A percentile compares a stretch with the other conserved stretches of the same genome.
Evolutionary conservation across 2,113 vertebrate species (phyloP).

Genomic region (Raja brachyura): DNA sequence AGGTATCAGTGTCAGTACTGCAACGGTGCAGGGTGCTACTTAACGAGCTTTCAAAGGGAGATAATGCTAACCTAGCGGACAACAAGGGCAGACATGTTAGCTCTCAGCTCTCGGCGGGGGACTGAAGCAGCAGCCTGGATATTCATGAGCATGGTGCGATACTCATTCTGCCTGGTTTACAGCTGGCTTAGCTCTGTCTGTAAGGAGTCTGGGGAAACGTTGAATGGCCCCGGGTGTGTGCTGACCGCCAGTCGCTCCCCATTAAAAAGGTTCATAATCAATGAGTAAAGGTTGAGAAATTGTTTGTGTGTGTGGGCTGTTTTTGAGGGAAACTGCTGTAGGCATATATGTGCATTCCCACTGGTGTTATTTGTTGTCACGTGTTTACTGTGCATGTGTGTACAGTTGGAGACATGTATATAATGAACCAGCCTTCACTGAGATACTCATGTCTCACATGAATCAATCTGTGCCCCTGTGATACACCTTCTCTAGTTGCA

Average conservation of each 20-base stretch:
- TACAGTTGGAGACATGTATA: too few relatives aligned
- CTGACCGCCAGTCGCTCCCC: not conserved
- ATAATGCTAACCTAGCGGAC: slow-evolving; percentile 28
- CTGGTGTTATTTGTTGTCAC: too few relatives aligned
- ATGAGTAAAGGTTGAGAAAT: not conserved
- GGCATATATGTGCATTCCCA: too few relatives aligned
- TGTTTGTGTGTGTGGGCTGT: not conserved
- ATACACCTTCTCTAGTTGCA: too few relatives aligned
- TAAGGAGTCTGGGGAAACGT: not conserved
- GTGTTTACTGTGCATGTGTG: too few relatives aligned
- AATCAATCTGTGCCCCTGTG: too few relatives aligned
- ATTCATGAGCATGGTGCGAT: not conserved
- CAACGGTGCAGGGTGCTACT: not conserved
- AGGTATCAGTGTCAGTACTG: slow-evolving; percentile 1
- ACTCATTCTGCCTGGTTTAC: not conserved
- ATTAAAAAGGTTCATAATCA: not conserved
- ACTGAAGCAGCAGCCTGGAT: not conserved
- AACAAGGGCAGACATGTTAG: not conserved
- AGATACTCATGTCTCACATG: too few relatives aligned
- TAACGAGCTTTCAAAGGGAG: slow-evolving; percentile 24
- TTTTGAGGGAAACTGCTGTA: not conserved
- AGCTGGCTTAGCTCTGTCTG: not conserved
- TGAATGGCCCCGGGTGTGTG: not conserved
- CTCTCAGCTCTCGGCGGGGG: not conserved
- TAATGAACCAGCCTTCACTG: too few relatives aligned